These are phyloP conservation scores for Mythimna vitellina DNA, from an alignment of 2,888 invertebrate species.

Conservation along the genomic window DNA sequence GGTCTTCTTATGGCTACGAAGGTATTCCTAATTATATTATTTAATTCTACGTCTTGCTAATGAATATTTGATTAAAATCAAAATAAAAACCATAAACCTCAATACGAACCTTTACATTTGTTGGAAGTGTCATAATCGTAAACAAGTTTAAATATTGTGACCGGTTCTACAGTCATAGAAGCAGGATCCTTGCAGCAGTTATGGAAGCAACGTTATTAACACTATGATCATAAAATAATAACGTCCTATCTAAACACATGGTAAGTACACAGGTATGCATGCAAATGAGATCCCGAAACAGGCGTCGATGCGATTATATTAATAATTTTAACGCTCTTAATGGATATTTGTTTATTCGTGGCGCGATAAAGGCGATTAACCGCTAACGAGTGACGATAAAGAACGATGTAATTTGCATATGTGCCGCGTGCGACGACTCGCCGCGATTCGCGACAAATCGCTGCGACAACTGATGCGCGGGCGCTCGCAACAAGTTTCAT, in stretches of 20 bases:
- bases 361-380: conserved; percentile 82
- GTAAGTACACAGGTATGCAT: conserved; percentile 65
- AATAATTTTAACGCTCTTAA: conserved; percentile 84
- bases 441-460: conserved; percentile 61
- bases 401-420: conserved; percentile 77
- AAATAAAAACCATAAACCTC: conserved; percentile 10
- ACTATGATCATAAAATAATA: conserved; percentile 80
- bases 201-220: conserved; percentile 70
- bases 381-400: conserved; percentile 79
- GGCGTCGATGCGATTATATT: conserved; percentile 79
- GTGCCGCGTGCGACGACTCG: conserved; percentile 44
- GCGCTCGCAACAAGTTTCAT: conserved; percentile 42
- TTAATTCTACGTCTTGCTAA: background rate
- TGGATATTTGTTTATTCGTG: conserved; percentile 84
- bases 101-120: conserved; percentile 28
- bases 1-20: background rate
- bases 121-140: conserved; percentile 51
- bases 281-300: conserved; percentile 75
- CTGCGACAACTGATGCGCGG: conserved; percentile 45
- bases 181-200: conserved; percentile 64
- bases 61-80: conserved; percentile 5
- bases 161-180: conserved; percentile 68
- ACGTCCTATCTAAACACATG: conserved; percentile 80
- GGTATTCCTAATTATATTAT: conserved; percentile 7
- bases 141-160: conserved; percentile 72